Conservation (phyloP, 2,888 invertebrate species). For the Oscheius onirici region DNA sequence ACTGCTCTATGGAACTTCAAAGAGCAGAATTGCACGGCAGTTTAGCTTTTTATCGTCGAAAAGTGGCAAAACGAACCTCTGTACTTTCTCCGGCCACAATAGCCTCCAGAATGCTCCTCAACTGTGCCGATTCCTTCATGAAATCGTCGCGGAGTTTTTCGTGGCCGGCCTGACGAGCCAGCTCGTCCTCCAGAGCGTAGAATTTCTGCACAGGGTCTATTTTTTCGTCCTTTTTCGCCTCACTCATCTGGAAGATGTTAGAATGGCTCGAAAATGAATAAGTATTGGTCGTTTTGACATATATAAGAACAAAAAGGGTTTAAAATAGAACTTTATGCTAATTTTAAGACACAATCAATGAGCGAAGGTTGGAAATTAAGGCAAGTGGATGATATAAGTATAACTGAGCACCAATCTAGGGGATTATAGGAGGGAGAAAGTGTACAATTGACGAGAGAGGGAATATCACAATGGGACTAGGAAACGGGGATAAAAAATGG, state of each 20-base stretch:
- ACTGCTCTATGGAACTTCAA: no score
- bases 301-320: neutral
- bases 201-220: conserved; percentile 36
- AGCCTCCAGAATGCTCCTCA: conserved; percentile 32
- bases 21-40: no score
- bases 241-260: neutral
- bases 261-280: neutral
- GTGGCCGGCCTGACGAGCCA: conserved; percentile 38
- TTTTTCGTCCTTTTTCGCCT: neutral
- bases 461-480: no score
- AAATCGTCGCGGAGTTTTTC: conserved; percentile 37
- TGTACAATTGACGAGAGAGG: no score
- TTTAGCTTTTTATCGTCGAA: no score
- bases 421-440: no score
- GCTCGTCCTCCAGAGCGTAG: conserved; percentile 48
- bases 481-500: neutral
- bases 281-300: no score
- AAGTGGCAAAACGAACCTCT: neutral
- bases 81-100: conserved; percentile 25
- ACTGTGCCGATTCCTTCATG: conserved; percentile 21
- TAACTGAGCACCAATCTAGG: conserved; percentile 21
- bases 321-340: neutral
- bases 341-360: neutral
- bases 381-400: conserved; percentile 20
- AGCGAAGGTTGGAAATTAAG: neutral